Evolutionary conservation across 2,797 vertebrate genomes (phyloP).

Genomic region (Manis javanica): DNA sequence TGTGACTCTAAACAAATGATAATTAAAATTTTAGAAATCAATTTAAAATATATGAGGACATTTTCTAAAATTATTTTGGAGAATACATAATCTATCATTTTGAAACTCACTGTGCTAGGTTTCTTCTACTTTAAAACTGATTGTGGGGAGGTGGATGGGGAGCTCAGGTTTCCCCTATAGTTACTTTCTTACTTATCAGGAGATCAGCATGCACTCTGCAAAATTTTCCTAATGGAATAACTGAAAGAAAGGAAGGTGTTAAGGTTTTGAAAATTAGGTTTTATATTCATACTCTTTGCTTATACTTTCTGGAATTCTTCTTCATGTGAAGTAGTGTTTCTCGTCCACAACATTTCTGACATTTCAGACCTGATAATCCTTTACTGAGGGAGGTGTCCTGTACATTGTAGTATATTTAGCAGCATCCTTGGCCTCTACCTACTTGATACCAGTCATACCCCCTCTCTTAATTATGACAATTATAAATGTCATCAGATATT

Average conservation of each 20-base stretch:
- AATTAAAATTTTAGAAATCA: constrained; percentile 53
- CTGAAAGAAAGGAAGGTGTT: background rate
- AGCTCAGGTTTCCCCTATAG: background rate
- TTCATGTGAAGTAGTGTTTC: background rate
- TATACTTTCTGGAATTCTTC: background rate
- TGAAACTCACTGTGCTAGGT: background rate
- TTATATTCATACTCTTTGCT: background rate
- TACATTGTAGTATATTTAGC: background rate
- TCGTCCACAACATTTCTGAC: background rate
- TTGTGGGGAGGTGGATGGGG: background rate
- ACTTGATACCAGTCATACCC: background rate
- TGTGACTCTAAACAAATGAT: background rate
- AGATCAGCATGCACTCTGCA: background rate
- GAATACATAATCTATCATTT: background rate
- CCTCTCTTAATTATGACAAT: background rate
- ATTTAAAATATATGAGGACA: background rate
- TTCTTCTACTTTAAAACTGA: background rate
- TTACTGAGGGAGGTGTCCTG: background rate
- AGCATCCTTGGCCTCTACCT: background rate
- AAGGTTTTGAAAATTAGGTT: background rate
- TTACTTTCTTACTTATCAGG: background rate
- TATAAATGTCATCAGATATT: background rate
- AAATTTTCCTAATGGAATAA: background rate
- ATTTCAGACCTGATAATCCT: background rate
- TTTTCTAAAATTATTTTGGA: constrained; percentile 2